Base-by-base conservation (phyloP, 2,888 invertebrate species). In the Conops quadrifasciatus region DNA sequence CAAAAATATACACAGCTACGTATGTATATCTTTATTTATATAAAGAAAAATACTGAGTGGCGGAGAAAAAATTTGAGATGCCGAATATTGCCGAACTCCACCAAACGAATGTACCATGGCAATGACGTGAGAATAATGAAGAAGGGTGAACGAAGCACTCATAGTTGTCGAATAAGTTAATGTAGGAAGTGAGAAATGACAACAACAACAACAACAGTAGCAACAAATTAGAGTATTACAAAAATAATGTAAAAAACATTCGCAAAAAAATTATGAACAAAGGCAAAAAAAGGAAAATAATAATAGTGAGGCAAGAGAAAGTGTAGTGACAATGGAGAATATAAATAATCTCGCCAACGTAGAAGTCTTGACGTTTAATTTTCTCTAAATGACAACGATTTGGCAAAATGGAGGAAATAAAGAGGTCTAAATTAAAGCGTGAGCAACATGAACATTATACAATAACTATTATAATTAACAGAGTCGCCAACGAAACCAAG, bases 351-450 rank as follows among this genome's bases (percentile, higher is more conserved):
- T 28, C 60, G 59, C 47, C 43, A 70, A 62, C 59, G 51, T 51
- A 51, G 49, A 58, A 59, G 65, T 21, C 21, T 64, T 66, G 60
- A 71, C 71, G 65, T 65, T 66, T 68, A 68, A 68, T 68, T 62
- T 68, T 51, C 60, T 30, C n/a, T 36, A 30, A 30, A 51, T 62
- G 62, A 62, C 60, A 49, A 49, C 51, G 62, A 62, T 68, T 68
- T 68, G 60, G 60, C 60, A 60, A 53, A 51, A 28, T 43, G n/a
- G 36, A 36, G 9, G 30, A 56, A 16, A n/a, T 3, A 64, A 28
- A 24, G 47, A 15, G 56, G 36, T 9, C 36, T 36, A 36, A 36
- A 36, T 36, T 7, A 36, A 36, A 36, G 36, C 36, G 4, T 9
- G 4, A 36, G 36, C 36, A 36, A 36, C 9, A n/a, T 36, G 5